phyloP scores from a whole-genome alignment of 1,140 invertebrate species.

The Drosophila seguyi region DNA sequence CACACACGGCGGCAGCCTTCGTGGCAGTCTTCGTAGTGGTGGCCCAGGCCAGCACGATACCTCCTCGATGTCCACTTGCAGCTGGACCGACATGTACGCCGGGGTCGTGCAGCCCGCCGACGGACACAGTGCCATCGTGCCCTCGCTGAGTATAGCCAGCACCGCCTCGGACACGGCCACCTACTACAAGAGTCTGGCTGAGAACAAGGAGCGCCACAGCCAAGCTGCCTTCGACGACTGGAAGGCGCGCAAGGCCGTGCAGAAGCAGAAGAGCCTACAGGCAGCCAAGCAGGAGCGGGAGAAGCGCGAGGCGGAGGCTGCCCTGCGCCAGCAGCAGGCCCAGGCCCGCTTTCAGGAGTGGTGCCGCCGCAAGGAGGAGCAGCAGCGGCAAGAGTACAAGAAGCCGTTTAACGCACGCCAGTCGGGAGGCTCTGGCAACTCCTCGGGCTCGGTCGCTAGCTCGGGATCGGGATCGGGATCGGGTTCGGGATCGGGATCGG shows the following conservation, averaged over 20 bases:
- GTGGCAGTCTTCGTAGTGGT: neutral
- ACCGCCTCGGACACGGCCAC: slow-evolving; percentile 44
- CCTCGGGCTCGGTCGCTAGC: slow-evolving; percentile 5
- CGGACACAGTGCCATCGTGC: slow-evolving; percentile 49
- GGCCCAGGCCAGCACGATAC: slow-evolving; percentile 19
- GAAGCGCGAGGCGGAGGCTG: slow-evolving; percentile 42
- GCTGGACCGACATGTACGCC: slow-evolving; percentile 66
- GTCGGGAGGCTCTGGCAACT: slow-evolving; percentile 10
- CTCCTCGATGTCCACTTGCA: slow-evolving; percentile 60
- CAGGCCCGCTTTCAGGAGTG: slow-evolving; percentile 57
- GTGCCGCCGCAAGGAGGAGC: slow-evolving; percentile 38
- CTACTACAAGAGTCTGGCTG: slow-evolving; percentile 46
- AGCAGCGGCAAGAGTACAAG: slow-evolving; percentile 35
- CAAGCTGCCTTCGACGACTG: slow-evolving; percentile 47
- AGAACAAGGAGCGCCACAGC: slow-evolving; percentile 36
- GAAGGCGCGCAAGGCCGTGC: slow-evolving; percentile 55
- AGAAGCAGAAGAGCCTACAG: slow-evolving; percentile 45
- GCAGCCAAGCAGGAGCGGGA: slow-evolving; percentile 47
- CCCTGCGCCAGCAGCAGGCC: slow-evolving; percentile 46
- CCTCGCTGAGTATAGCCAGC: slow-evolving; percentile 45
- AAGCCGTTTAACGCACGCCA: neutral
- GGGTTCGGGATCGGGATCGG: neutral
- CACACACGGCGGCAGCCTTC: neutral
- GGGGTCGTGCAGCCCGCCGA: slow-evolving; percentile 37
- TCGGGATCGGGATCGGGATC: neutral